Base-by-base conservation (phyloP, 2,113 vertebrate genomes). In the Delphinus delphis region DNA sequence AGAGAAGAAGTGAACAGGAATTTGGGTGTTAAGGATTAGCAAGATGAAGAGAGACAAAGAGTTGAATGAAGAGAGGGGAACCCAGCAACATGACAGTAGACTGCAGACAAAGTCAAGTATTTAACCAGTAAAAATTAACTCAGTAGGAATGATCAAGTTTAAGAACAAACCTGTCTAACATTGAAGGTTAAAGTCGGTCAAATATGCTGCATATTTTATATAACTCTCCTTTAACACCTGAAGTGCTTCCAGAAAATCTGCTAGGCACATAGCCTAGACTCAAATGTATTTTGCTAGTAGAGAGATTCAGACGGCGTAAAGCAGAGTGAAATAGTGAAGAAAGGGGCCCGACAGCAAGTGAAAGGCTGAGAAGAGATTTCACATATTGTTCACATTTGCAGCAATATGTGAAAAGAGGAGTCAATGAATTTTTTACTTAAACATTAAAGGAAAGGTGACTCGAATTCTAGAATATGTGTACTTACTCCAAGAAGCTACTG, bases 321-420 rank as follows among this genome's bases (percentile, higher is more conserved):
- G 13, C 20, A 55, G 33, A 81, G 65, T 93, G 55, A 96, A 97
- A 82, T 95, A 67, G 80, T 85, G 36, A 83, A 88, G 91, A 82
- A 87, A 95, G 67, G n/a, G 41, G 9, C 38, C 94, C 93, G 50
- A 58, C 55, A 86, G 44, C 74, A 84, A 95, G 36, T 44, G 86
- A 92, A 95, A 77, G 79, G 36, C 90, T 10, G 47, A 96, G 86
- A 82, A 96, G 31, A 53, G 53, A 53, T 53, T 53, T 53, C 53
- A 53, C 53, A 53, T 53, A 53, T 53, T 53, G 53, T 53, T 53
- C 53, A 53, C 53, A 53, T 53, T 90, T 88, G 38, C 71, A 77
- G 81, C 28, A 41, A 62, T 14, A 81, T 26, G 44, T 87, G 50
- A 47, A 26, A 82, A 91, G 50, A 77, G 5, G 44, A 58, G 14